A percentile compares a stretch with the other conserved stretches of the same genome.
These are phyloP conservation scores for Tonatia bakeri DNA, from an alignment of 2,113 vertebrate species.

Conservation along the genomic window DNA sequence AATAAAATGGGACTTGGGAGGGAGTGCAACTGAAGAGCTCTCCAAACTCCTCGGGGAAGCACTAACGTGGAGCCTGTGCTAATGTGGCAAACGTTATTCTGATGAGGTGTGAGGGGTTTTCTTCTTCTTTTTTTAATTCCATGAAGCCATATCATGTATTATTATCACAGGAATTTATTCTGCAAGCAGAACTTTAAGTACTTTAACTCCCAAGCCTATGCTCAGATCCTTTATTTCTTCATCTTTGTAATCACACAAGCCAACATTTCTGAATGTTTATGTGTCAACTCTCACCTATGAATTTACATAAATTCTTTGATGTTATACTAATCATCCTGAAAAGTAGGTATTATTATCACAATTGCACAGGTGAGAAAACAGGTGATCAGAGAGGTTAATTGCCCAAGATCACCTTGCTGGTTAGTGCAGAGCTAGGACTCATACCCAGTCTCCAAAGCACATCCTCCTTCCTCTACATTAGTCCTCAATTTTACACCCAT, in stretches of 20 bases:
- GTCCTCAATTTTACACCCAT: not conserved
- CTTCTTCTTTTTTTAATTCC: not conserved
- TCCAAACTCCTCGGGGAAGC: not conserved
- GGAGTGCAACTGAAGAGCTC: slow-evolving; percentile 4
- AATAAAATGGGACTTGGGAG: not conserved
- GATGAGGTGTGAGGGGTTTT: not conserved
- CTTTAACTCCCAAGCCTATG: not conserved
- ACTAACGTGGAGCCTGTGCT: not conserved
- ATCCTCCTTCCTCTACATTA: not conserved
- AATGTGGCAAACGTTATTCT: slow-evolving; percentile 14
- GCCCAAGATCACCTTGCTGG: not conserved
- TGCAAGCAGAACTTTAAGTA: not conserved
- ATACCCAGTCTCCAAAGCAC: not conserved
- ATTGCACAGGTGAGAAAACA: not conserved
- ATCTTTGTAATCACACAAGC: not conserved
- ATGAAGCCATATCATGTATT: not conserved
- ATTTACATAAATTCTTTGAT: not conserved
- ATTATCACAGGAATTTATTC: not conserved
- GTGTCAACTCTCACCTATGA: not conserved
- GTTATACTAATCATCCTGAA: not conserved
- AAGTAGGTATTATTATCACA: not conserved
- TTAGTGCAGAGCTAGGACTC: not conserved
- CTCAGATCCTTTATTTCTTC: not conserved
- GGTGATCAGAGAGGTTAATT: not conserved
- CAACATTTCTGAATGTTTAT: not conserved